phyloP scores from a whole-genome alignment of 2,888 invertebrate genomes.

The Barypeithes pellucidus region DNA sequence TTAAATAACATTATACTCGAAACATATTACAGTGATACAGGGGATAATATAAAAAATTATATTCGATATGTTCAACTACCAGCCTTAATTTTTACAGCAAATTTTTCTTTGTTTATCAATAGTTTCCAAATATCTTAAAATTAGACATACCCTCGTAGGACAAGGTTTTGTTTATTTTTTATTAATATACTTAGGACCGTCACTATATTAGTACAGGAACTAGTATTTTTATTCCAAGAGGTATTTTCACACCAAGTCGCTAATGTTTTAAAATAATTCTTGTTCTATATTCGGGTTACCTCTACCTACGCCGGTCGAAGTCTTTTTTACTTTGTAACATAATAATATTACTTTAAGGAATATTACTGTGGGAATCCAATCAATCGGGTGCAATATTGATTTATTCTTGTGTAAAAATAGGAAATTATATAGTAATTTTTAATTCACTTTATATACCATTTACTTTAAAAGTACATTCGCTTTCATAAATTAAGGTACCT shows the following conservation, averaged over 20 bases:
- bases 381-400: not conserved
- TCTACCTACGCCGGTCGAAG: not conserved
- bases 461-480: no score
- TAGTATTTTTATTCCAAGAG: conserved; percentile 14
- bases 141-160: conserved; percentile 1
- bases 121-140: not conserved
- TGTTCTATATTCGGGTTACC: conserved; percentile 17
- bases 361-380: not conserved
- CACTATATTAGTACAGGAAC: conserved; percentile 21
- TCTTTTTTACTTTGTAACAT: conserved; percentile 1
- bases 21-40: not conserved
- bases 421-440: no score
- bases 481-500: no score
- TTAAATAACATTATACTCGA: conserved; percentile 11
- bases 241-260: conserved; percentile 31
- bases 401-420: not conserved
- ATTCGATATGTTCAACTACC: not conserved
- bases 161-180: conserved; percentile 24
- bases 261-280: conserved; percentile 29
- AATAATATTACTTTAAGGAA: not conserved
- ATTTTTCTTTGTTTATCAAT: no score
- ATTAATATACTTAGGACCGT: conserved; percentile 23
- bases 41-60: not conserved
- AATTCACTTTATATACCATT: no score
- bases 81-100: no score